phyloP scores from a whole-genome alignment of 2,888 invertebrate species.

The Lasioglossum figueresi region DNA sequence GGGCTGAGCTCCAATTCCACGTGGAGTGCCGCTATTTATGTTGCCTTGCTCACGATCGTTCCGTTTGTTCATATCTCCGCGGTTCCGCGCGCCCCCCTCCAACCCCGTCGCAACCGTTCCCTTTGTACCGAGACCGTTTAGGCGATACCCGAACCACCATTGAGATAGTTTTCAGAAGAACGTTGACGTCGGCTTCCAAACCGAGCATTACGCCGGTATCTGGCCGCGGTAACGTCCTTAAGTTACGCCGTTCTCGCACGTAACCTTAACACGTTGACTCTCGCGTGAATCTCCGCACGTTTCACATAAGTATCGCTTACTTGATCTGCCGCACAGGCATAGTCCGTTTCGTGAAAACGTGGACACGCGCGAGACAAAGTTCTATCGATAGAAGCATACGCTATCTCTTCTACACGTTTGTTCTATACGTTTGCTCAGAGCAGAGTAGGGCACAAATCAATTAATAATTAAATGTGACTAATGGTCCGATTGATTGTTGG shows the following conservation, averaged over 20 bases:
- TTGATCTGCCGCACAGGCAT: neutral
- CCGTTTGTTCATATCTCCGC: constrained; percentile 32
- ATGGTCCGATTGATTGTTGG: too few relatives aligned
- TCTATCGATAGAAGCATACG: too few relatives aligned
- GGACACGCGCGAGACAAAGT: neutral
- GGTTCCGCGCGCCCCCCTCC: neutral
- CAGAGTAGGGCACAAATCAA: too few relatives aligned
- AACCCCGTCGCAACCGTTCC: neutral
- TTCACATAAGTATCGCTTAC: neutral
- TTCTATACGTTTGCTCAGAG: too few relatives aligned
- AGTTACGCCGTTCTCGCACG: neutral
- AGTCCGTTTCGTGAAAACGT: neutral
- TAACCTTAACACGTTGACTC: neutral
- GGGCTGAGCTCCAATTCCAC: constrained; percentile 63
- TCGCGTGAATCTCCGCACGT: neutral
- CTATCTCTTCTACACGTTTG: too few relatives aligned
- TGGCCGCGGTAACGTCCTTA: neutral
- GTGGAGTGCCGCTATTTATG: constrained; percentile 65
- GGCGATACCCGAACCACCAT: constrained; percentile 12
- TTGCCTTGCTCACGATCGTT: constrained; percentile 50
- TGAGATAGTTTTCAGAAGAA: constrained; percentile 6
- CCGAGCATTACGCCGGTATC: neutral
- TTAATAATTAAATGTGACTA: too few relatives aligned
- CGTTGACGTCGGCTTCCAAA: neutral
- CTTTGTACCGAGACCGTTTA: neutral